Evolutionary conservation across 2,113 vertebrate species (phyloP), one percentile per base, ranked within the genome.

Genomic region (Willisornis vidua): DNA sequence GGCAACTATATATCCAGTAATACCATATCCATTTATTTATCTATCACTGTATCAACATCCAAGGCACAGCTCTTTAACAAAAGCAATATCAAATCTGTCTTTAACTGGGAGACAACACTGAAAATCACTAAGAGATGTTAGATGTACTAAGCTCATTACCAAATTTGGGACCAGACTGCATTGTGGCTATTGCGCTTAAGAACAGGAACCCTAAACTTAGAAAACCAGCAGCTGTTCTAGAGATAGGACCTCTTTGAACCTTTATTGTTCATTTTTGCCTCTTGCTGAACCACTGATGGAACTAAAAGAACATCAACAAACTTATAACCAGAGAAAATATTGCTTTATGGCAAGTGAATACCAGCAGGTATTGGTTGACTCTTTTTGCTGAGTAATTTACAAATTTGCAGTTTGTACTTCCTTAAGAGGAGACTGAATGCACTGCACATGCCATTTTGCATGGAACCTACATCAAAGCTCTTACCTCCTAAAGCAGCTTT

Each of bases 341-440:
- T 77, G 78, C 58, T 90, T 95, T 49, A 37, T 63, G 71, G 83
- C 37, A 90, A 90, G 39, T 87, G 87, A 96, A 51, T 45, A 85
- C 18, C 24, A 72, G 41, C 49, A 85, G 81, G 12, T n/a, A 41
- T 2, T 39, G 23, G 20, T 11, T 87, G 37, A 90, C 58, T 43
- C 5, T n/a, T 81, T 82, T 29, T 19, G 31, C 51, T 52, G 28
- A 66, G 29, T 43, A 65, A n/a, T 49, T 85, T 87, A 87, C 63
- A 90, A 29, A 70, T 14, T 73, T 2, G 13, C n/a, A 45, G 35
- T 41, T 89, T 73, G 28, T 68, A 54, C n/a, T 82, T 85, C 54
- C 37, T 62, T 58, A 80, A 16, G 25, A 79, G 49, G 23, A 88
- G 29, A 51, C 10, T 71, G 49, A 78, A 52, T 8, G 55, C 37